A percentile compares a stretch with the other conserved stretches of the same genome.
phyloP scores from a whole-genome alignment of 2,888 invertebrate species.

The Caenorhabditis sp. region DNA sequence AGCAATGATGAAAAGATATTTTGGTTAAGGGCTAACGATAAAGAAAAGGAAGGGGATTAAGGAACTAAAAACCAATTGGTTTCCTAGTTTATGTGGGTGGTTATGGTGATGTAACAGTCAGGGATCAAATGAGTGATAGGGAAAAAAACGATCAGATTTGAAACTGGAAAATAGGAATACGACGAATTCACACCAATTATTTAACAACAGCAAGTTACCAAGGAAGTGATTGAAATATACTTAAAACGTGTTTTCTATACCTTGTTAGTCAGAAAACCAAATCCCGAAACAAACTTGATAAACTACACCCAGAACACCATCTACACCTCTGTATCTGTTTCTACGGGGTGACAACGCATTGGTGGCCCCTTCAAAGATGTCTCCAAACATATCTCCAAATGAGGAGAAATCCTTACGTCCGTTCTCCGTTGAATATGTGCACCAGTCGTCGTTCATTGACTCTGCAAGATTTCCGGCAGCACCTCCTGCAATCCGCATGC shows the following conservation, averaged over 20 bases:
- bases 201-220: neutral
- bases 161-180: slow-evolving; percentile 13
- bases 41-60: slow-evolving; percentile 25
- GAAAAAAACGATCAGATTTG: slow-evolving; percentile 11
- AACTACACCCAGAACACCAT: slow-evolving; percentile 23
- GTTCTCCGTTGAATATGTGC: slow-evolving; percentile 56
- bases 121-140: slow-evolving; percentile 11
- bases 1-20: slow-evolving; percentile 16
- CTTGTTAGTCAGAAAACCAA: slow-evolving; percentile 6
- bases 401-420: slow-evolving; percentile 65
- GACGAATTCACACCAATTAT: slow-evolving; percentile 11
- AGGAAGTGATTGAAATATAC: neutral
- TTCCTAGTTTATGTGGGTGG: slow-evolving; percentile 13
- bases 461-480: slow-evolving; percentile 59
- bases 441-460: slow-evolving; percentile 48
- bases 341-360: slow-evolving; percentile 48
- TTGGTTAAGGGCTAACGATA: no score
- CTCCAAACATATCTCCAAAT: slow-evolving; percentile 38
- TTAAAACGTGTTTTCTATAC: neutral
- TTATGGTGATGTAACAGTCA: slow-evolving; percentile 15
- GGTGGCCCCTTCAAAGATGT: slow-evolving; percentile 58
- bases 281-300: neutral
- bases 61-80: slow-evolving; percentile 36
- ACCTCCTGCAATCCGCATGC: slow-evolving; percentile 66
- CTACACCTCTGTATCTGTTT: slow-evolving; percentile 52